Conservation (phyloP, 1,140 invertebrate genomes). For the Ephestia elutella region DNA sequence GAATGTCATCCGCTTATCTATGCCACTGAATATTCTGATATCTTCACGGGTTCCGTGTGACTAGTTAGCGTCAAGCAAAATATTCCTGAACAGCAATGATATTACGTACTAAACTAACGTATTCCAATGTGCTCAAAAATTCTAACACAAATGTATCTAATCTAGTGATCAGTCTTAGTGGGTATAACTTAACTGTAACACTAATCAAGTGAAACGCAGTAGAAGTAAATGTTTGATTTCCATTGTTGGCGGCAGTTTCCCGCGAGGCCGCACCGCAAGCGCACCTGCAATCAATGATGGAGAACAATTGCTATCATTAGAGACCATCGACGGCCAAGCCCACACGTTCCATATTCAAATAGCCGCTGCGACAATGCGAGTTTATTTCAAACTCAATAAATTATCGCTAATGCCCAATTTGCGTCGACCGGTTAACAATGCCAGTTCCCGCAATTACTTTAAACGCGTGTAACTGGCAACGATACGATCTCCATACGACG, state of each 20-base stretch:
- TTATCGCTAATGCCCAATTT: constrained; percentile 72
- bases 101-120: no score
- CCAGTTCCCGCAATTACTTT: constrained; percentile 70
- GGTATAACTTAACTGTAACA: neutral
- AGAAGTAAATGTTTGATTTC: neutral
- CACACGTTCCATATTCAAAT: constrained; percentile 65
- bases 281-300: constrained; percentile 60
- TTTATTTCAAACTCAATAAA: constrained; percentile 68
- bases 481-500: constrained; percentile 58
- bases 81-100: neutral
- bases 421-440: constrained; percentile 67
- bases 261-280: constrained; percentile 27
- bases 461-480: constrained; percentile 64
- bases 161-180: no score
- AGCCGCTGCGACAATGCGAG: constrained; percentile 57
- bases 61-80: constrained; percentile 7
- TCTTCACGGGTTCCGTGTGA: constrained; percentile 1
- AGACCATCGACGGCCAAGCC: constrained; percentile 45
- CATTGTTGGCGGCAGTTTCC: constrained; percentile 17
- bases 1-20: no score
- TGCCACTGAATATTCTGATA: no score
- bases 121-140: no score
- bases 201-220: neutral
- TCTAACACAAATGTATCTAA: neutral
- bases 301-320: constrained; percentile 69